These are phyloP conservation scores for Papilio protenor DNA, from an alignment of 2,888 invertebrate genomes.

Conservation along the genomic window DNA sequence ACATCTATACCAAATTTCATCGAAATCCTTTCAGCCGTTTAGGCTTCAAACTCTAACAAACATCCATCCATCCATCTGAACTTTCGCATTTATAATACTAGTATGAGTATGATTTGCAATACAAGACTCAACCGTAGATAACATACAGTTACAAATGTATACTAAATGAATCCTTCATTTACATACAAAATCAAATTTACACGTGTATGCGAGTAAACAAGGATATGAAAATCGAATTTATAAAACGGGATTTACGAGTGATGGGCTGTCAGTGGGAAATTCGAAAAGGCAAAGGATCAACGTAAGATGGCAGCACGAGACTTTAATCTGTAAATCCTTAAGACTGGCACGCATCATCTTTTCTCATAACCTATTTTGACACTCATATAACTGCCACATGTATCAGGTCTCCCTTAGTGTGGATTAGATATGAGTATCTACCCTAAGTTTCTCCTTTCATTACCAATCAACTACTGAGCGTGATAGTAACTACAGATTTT, in stretches of 20 bases:
- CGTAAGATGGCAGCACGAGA: slow-evolving; percentile 13
- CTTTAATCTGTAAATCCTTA: slow-evolving; percentile 16
- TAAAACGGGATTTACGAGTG: slow-evolving; percentile 33
- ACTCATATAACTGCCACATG: too few species aligned
- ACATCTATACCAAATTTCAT: too few species aligned
- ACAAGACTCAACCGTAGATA: neutral
- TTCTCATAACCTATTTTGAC: too few species aligned
- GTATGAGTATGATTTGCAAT: neutral
- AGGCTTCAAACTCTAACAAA: too few species aligned
- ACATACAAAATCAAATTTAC: slow-evolving; percentile 10
- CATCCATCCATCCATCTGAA: too few species aligned
- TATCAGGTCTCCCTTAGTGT: too few species aligned
- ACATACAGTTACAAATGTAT: neutral
- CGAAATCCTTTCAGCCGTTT: too few species aligned
- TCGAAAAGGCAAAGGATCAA: slow-evolving; percentile 28
- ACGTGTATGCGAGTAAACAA: slow-evolving; percentile 12
- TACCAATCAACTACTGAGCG: too few species aligned
- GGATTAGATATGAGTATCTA: too few species aligned
- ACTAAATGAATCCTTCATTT: neutral
- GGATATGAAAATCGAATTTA: slow-evolving; percentile 32
- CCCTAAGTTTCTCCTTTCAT: too few species aligned
- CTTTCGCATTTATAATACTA: too few species aligned
- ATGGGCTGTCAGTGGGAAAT: slow-evolving; percentile 33
- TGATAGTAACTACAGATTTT: too few species aligned
- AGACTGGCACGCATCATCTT: slow-evolving; percentile 2